phyloP scores from a whole-genome alignment of 1,140 invertebrate genomes.

The Achroia grisella region DNA sequence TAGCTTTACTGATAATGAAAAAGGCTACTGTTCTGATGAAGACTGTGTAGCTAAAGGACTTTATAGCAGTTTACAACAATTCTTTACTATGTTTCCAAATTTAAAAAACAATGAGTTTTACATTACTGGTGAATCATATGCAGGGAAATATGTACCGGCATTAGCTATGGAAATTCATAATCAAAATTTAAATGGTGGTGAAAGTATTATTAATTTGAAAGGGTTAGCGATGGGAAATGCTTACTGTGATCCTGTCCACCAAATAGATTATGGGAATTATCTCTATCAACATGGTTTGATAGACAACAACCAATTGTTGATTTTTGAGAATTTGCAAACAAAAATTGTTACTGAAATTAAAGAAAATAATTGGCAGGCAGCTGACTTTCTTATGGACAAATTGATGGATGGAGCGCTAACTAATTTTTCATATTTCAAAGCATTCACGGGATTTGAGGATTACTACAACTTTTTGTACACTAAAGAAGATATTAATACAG shows the following conservation, averaged over 20 bases:
- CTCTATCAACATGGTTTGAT: conserved; percentile 79
- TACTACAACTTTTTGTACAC: conserved; percentile 87
- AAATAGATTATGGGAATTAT: conserved; percentile 78
- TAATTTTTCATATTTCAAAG: conserved; percentile 80
- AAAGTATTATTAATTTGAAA: conserved; percentile 78
- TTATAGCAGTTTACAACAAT: conserved; percentile 77
- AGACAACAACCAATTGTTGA: conserved; percentile 69
- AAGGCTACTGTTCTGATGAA: conserved; percentile 77
- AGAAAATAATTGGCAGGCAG: conserved; percentile 75
- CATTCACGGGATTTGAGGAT: conserved; percentile 83
- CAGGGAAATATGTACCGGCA: conserved; percentile 87
- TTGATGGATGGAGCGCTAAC: conserved; percentile 77
- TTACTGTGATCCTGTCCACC: conserved; percentile 77
- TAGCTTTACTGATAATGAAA: conserved; percentile 79
- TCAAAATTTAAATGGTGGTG: conserved; percentile 71
- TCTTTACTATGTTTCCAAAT: conserved; percentile 81
- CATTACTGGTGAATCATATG: conserved; percentile 90
- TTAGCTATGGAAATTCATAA: conserved; percentile 82
- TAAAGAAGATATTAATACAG: conserved; percentile 45
- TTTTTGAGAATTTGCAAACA: conserved; percentile 76
- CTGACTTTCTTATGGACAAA: conserved; percentile 79
- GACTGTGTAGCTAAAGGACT: conserved; percentile 77
- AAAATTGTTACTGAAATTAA: conserved; percentile 75
- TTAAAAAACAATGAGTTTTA: conserved; percentile 81
- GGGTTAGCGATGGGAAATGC: conserved; percentile 80